Percentiles rank a stretch among this genome's conserved stretches.
Conservation (phyloP, 2,113 vertebrate species). For the Nettapus auritus region DNA sequence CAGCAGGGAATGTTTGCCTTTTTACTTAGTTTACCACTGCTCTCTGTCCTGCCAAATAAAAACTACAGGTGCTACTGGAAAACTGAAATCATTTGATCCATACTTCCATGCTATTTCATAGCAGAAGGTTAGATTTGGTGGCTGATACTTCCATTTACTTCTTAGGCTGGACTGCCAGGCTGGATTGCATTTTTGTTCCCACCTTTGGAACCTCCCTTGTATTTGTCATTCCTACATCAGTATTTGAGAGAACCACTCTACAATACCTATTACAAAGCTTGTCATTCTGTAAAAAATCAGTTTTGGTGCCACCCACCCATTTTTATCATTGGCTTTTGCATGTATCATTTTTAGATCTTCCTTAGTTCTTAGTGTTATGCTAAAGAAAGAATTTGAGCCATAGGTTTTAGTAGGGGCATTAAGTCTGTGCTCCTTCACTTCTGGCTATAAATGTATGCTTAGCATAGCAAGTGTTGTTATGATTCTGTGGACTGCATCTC, state of each 20-base stretch:
- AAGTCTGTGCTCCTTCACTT: background rate
- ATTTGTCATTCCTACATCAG: background rate
- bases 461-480: background rate
- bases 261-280: background rate
- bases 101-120: fast-evolving
- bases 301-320: background rate
- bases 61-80: background rate
- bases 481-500: background rate
- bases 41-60: background rate
- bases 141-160: background rate
- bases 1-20: background rate
- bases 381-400: background rate
- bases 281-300: background rate
- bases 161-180: background rate
- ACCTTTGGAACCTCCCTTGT: background rate
- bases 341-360: background rate
- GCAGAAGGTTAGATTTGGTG: background rate
- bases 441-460: background rate
- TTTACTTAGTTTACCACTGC: background rate
- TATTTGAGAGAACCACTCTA: background rate
- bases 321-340: background rate
- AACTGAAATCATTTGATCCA: background rate
- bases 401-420: background rate
- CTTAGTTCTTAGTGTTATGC: background rate
- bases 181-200: background rate